Evolutionary conservation across 2,797 vertebrate genomes (phyloP).

Genomic region (Lerista edwardsae): DNA sequence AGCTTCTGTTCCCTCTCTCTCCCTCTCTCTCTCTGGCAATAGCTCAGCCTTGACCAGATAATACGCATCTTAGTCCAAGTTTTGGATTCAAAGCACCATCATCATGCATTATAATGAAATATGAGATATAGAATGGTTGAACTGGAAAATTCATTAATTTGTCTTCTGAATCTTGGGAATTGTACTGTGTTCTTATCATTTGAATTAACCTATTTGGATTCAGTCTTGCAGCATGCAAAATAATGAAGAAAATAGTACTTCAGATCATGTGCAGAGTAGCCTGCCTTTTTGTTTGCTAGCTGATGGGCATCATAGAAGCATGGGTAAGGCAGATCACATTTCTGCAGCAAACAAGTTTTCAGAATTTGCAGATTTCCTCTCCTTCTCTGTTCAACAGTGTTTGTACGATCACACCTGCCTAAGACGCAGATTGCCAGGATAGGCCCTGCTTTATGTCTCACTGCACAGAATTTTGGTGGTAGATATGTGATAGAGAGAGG

Average conservation of each 20-base stretch:
- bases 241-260: not conserved
- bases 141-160: not conserved
- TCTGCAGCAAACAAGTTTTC: no score
- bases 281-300: not conserved
- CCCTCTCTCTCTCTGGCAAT: no score
- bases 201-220: not conserved
- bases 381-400: no score
- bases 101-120: not conserved
- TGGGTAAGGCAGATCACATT: no score
- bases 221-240: not conserved
- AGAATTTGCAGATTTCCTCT: no score
- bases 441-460: no score
- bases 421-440: no score
- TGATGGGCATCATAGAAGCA: not conserved
- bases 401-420: no score
- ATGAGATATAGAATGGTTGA: not conserved
- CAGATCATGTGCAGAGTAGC: not conserved
- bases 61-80: not conserved
- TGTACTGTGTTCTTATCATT: not conserved
- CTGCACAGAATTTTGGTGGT: no score
- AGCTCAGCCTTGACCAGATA: not conserved
- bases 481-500: no score
- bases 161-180: not conserved
- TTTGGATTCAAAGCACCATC: not conserved
- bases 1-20: not conserved